Base-by-base conservation (phyloP, 1,140 invertebrate genomes). In the Venustaconcha ellipsiformis region DNA sequence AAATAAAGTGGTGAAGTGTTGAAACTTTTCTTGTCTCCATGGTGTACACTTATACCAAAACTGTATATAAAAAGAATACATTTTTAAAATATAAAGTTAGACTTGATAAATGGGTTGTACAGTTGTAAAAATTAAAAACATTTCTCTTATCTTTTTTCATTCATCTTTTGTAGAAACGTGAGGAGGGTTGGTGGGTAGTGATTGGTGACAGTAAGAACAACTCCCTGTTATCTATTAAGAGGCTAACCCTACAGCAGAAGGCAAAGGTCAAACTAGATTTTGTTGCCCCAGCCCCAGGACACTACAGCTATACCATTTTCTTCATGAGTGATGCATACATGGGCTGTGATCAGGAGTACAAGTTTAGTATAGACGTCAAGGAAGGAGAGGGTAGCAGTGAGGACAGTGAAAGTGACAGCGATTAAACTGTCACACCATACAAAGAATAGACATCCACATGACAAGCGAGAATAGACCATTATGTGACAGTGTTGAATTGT, bases 171-270 rank as follows among this genome's bases (percentile, higher is more conserved):
- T 76, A 88, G 93, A 98, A 98, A 94, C 94, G 97, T 66, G 98
- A 99, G 90, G 98, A 99, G 92, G 97, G 97, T 59, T 99, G 99
- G 98, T 99, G 99, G 98, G 95, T 99, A 11, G 97, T 99, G 20
- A 97, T 99, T 85, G 98, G 98, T 1, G 98, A 99, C 90, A 95
- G 96, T 0, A 96, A 96, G 85, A 93, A 92, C 2, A 99, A 99
- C 90, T 96, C 96, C 0, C 90, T 99, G 18, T 92, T 99, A 1
- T 99, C 97, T 4, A 99, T 99, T 86, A 99, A 99, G 88, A 92
- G 98, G 23, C 91, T 99, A 20, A 97, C 96, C 0, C 91, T 99
- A 1, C 97, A 97, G 82, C 95, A 98, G 84, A 97, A 96, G 82
- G 96, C 97, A 0, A 96, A 96, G 87, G 94, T 99, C 0, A 97